Conservation (phyloP, 1,140 invertebrate genomes). For the Megathymus violae region DNA sequence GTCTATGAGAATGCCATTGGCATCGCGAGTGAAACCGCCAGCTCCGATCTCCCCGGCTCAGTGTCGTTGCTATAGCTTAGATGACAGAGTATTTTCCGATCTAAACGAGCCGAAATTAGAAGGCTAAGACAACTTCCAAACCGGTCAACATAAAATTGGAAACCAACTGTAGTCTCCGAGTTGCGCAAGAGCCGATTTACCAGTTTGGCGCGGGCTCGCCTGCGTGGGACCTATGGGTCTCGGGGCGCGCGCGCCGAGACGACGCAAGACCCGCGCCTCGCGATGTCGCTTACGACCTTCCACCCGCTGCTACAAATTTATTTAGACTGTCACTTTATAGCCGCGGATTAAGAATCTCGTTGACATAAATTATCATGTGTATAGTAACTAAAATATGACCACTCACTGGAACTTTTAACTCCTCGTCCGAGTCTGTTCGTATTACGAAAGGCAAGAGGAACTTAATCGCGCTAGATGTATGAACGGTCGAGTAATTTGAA, state of each 20-base stretch:
- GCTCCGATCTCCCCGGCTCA: constrained; percentile 50
- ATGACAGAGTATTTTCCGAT: constrained; percentile 73
- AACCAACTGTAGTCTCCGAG: constrained; percentile 77
- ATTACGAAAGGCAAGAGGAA: constrained; percentile 21
- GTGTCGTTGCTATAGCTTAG: constrained; percentile 51
- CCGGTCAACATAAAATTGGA: constrained; percentile 84
- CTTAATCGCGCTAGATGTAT: constrained; percentile 4
- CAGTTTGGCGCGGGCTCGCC: constrained; percentile 70
- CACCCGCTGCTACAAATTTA: constrained; percentile 46
- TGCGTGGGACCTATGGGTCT: constrained; percentile 69
- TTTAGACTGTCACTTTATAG: constrained; percentile 70
- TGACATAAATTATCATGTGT: constrained; percentile 71
- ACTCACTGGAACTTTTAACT: constrained; percentile 50
- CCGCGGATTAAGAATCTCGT: constrained; percentile 72
- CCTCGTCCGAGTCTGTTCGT: constrained; percentile 29
- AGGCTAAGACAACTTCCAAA: constrained; percentile 80
- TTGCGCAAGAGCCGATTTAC: constrained; percentile 77
- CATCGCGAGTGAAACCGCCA: constrained; percentile 53
- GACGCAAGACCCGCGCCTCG: constrained; percentile 6
- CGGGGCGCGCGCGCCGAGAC: constrained; percentile 26
- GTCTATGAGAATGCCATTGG: constrained; percentile 40
- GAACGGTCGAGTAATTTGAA: constrained; percentile 22
- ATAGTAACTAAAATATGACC: constrained; percentile 55
- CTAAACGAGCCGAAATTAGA: constrained; percentile 82
- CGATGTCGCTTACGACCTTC: constrained; percentile 48